Evolutionary conservation across 2,113 vertebrate species (phyloP).

Genomic region (Anser brachyrhynchus): DNA sequence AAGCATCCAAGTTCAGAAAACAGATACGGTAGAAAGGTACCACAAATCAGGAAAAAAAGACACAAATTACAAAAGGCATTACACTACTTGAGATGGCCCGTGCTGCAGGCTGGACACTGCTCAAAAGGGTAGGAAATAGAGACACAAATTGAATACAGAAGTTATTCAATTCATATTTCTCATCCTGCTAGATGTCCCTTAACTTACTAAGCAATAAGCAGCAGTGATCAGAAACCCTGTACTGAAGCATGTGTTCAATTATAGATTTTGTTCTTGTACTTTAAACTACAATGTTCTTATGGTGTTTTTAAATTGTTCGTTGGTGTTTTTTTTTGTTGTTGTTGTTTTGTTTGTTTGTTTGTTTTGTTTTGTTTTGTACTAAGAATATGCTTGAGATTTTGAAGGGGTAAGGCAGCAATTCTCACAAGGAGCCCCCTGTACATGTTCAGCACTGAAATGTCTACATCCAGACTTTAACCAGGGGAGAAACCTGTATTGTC

Average conservation of each 20-base stretch:
- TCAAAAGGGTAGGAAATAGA: neutral
- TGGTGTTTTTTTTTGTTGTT: neutral
- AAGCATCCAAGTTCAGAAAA: neutral
- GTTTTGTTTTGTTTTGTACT: neutral
- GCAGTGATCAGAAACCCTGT: neutral
- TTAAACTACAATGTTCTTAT: rapidly evolving
- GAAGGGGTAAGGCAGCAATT: neutral
- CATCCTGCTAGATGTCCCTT: neutral
- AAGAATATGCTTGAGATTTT: neutral
- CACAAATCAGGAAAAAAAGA: neutral
- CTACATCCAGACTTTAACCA: neutral
- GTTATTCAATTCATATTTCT: neutral
- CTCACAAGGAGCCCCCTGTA: neutral
- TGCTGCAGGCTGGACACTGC: neutral
- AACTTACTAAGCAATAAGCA: neutral
- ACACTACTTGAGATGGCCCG: neutral
- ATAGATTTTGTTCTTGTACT: neutral
- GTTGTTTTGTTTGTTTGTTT: too few relatives aligned
- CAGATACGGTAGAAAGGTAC: neutral
- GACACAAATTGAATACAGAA: neutral
- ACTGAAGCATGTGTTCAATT: neutral
- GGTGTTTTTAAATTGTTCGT: neutral
- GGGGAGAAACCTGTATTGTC: neutral
- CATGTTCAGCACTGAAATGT: neutral
- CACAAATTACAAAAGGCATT: neutral